Base-by-base conservation (phyloP, 2,113 vertebrate genomes). In the Rhodinocichla rosea region DNA sequence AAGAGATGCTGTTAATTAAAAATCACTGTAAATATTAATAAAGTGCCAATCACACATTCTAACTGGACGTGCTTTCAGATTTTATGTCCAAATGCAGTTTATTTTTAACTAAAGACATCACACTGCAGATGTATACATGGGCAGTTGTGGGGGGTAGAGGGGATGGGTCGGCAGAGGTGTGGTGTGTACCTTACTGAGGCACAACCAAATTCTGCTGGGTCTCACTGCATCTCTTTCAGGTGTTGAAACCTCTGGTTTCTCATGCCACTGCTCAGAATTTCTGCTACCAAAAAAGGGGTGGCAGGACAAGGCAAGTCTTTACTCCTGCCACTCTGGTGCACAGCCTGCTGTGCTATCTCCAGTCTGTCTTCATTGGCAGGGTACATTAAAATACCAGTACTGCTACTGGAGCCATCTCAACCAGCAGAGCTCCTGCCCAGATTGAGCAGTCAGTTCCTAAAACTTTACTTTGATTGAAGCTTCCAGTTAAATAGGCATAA, bases 1-100 rank as follows among this genome's bases (percentile, higher is more conserved):
- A 75, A 85, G 59, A 83, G 40, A 84, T 35, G 40, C 64, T 90
- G 52, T 68, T 93, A 89, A 68, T 94, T 90, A 76, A 80, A 92
- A 87, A 68, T 78, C 60, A 27, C 45, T 64, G 57, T 53, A 92
- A 90, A 90, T 35, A 71, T 86, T 86, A 75, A 75, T 53, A 39
- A 89, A 71, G 19, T 84, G 49, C 22, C n/a, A 16, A 13, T 81
- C 85, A 60, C 56, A 52, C 7, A 5, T 65, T 60, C 63, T 78
- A 94, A 50, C 35, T 83, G 8, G 0, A n/a, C 4, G 5, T 37
- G 49, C 42, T 73, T 64, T 40, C 52, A 82, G 73, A 88, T 93
- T 88, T 94, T 78, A 24, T 63, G 65, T 45, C 71, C 56, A 60
- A 70, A 49, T 23, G 44, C 30, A 92, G 35, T 74, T 92, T 86